These are phyloP conservation scores for Poicephalus gulielmi DNA, from an alignment of 2,113 vertebrate species.

Conservation along the genomic window DNA sequence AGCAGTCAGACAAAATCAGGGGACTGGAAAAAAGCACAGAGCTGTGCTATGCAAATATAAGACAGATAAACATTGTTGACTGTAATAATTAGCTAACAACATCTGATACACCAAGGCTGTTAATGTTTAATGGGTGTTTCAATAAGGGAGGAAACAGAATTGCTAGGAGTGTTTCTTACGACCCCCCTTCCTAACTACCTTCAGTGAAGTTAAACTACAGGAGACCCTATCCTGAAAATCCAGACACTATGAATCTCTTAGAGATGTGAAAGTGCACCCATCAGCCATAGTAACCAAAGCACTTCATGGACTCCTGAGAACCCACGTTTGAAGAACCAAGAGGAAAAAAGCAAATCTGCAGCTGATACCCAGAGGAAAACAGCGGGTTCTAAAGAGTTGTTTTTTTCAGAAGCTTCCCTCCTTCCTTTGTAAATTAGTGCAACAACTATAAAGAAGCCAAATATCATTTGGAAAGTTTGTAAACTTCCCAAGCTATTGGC, in stretches of 20 bases:
- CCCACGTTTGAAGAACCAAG: neutral
- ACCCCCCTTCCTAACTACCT: neutral
- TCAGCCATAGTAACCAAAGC: neutral
- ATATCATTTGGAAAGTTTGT: neutral
- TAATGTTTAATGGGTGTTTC: neutral
- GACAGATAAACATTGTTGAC: neutral
- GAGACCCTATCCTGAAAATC: neutral
- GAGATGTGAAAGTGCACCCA: neutral
- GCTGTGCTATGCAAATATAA: neutral
- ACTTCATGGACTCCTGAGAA: neutral
- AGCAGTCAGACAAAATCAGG: neutral
- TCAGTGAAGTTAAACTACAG: neutral
- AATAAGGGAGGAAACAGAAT: neutral
- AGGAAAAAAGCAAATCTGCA: neutral
- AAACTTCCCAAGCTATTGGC: neutral
- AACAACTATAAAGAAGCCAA: neutral
- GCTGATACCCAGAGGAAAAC: neutral
- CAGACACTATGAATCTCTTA: neutral
- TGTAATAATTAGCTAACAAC: neutral
- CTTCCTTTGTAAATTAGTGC: neutral
- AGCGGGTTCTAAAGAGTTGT: neutral
- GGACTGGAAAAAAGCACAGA: neutral
- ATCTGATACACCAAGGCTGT: too few species aligned
- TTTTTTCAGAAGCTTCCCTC: neutral
- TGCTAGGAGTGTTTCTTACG: neutral